These are phyloP conservation scores for Cherax quadricarinatus DNA, from an alignment of 1,140 invertebrate genomes.

Conservation along the genomic window DNA sequence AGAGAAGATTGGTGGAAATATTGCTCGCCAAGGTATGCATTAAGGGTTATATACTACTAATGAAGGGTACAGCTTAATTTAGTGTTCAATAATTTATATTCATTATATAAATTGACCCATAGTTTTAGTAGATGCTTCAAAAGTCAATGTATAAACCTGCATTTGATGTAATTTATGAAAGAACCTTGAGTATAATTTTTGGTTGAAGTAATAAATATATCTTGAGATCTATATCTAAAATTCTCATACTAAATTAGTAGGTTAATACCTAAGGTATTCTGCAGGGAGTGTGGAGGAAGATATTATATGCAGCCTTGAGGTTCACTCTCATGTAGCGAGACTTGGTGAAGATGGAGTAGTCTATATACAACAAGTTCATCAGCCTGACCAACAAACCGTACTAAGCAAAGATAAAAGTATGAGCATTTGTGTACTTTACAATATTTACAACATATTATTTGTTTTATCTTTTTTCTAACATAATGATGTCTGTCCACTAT, in stretches of 20 bases:
- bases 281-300: constrained; percentile 43
- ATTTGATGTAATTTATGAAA: no score
- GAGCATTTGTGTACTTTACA: background rate
- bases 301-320: constrained; percentile 13
- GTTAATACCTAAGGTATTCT: background rate
- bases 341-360: constrained; percentile 31
- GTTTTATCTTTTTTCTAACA: no score
- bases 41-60: background rate
- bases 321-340: constrained; percentile 34
- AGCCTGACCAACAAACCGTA: constrained; percentile 6
- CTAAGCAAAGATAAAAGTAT: background rate
- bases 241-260: no score
- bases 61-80: no score
- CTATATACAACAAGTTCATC: constrained; percentile 39
- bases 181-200: no score
- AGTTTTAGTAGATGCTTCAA: no score
- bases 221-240: no score
- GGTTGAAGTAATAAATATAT: no score
- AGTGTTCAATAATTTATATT: no score
- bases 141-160: no score
- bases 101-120: no score
- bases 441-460: background rate
- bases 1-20: constrained; percentile 40
- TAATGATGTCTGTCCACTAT: no score
- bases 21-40: constrained; percentile 37